Evolutionary conservation across 2,797 vertebrate species (phyloP), one percentile per base, ranked within the genome.

Genomic region (Macrochelys suwanniensis): DNA sequence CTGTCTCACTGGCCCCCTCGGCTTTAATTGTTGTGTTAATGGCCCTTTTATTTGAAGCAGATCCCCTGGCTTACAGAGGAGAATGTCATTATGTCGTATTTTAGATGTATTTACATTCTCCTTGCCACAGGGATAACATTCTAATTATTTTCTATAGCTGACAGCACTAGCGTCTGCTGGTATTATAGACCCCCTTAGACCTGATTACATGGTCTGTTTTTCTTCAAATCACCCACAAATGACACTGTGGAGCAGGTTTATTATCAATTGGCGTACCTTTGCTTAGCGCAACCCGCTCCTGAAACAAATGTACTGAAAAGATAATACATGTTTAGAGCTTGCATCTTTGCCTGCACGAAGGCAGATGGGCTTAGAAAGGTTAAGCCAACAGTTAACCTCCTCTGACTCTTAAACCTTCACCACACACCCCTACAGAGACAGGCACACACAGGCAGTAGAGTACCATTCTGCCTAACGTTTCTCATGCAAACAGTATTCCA

Each of bases 21-120:
- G 97, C 98, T 98, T 98, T 98, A 98, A 98, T 98, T 98, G 98
- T 98, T 97, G 97, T 98, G 97, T 98, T 98, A 98, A 98, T 98
- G 97, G 97, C 97, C 97, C 98, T 97, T 98, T 98, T 98, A 98
- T 98, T 98, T 98, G 98, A 98, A 98, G 98, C 98, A 98, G 98
- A 98, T 98, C 98, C 97, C 97, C 97, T 89, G 96, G 94, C 97
- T 98, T 97, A 97, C 95, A 98, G 97, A 98, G 95, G 97, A 98
- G 97, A 98, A 98, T 98, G 98, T 98, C 98, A 98, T 98, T 98
- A 98, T 98, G 98, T 98, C 95, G 97, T 98, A 98, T 98, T 98
- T 98, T 98, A 98, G 98, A 98, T 98, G 97, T 98, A 98, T 98
- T 98, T 98, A 98, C 98, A 98, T 98, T 98, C 98, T 98, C 97